phyloP scores from a whole-genome alignment of 1,140 invertebrate species.

The Vanessa tameamea region DNA sequence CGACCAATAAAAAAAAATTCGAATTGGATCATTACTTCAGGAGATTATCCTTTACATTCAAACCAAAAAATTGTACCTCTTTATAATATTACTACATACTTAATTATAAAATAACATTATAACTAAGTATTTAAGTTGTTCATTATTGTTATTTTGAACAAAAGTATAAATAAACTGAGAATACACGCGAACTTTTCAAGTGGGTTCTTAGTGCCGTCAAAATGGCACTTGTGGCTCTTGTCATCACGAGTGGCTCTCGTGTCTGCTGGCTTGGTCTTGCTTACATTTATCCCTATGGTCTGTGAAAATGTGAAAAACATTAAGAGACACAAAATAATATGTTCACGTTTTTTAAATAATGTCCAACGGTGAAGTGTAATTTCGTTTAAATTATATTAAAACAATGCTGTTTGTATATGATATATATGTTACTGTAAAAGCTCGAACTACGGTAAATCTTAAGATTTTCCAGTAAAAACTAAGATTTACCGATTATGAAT shows the following conservation, averaged over 20 bases:
- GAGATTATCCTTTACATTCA: no score
- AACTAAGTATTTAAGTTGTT: neutral
- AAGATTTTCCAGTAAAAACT: no score
- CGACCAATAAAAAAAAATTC: no score
- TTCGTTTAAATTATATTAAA: no score
- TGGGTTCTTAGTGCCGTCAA: constrained; percentile 36
- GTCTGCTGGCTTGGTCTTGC: constrained; percentile 33
- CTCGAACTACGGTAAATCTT: no score
- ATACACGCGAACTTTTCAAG: constrained; percentile 29
- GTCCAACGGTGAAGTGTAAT: no score
- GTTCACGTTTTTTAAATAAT: neutral
- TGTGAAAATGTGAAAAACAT: constrained; percentile 14
- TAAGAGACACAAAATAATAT: neutral
- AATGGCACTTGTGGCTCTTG: constrained; percentile 50
- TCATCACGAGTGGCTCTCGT: constrained; percentile 38
- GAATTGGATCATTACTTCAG: no score
- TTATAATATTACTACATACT: no score
- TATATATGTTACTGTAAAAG: no score
- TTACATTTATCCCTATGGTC: constrained; percentile 21
- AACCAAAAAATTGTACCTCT: no score
- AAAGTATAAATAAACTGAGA: constrained; percentile 20
- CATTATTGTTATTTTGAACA: constrained; percentile 13
- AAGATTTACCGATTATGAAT: no score
- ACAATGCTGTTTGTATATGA: no score
- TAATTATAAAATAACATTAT: neutral